A percentile compares a stretch with the other conserved stretches of the same genome.
These are phyloP conservation scores for Mythimna loreyi DNA, from an alignment of 2,888 invertebrate genomes.

Conservation along the genomic window DNA sequence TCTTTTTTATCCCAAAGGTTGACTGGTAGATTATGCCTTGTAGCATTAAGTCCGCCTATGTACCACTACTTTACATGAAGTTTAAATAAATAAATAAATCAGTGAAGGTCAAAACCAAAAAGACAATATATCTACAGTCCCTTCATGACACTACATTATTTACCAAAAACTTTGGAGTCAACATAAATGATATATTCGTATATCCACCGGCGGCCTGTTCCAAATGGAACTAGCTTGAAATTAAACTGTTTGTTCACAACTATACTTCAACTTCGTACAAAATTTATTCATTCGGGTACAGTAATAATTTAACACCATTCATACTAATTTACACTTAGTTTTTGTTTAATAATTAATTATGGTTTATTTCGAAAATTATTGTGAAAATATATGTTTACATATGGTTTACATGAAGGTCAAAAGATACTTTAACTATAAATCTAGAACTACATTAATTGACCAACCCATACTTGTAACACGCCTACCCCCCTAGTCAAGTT, in stretches of 20 bases:
- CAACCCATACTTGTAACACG: too few species aligned
- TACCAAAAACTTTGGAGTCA: constrained; percentile 45
- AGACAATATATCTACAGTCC: constrained; percentile 11
- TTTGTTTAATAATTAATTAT: constrained; percentile 31
- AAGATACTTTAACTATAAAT: too few species aligned
- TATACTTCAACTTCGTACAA: constrained; percentile 33
- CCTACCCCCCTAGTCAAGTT: too few species aligned
- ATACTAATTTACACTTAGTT: constrained; percentile 47
- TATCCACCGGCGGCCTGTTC: constrained; percentile 1
- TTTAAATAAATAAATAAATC: too few species aligned
- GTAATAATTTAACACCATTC: constrained; percentile 51
- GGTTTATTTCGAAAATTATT: neutral
- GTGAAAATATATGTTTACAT: neutral
- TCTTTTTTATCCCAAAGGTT: too few species aligned
- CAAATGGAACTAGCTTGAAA: constrained; percentile 21
- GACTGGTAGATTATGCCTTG: too few species aligned
- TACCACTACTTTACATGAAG: too few species aligned
- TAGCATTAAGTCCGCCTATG: too few species aligned
- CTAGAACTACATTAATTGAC: too few species aligned
- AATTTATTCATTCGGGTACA: constrained; percentile 50
- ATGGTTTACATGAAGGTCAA: constrained; percentile 5
- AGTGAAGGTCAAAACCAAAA: constrained; percentile 1
- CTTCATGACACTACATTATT: constrained; percentile 39
- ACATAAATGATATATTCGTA: constrained; percentile 45
- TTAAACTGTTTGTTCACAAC: constrained; percentile 50